Conservation (phyloP, 1,140 invertebrate genomes). For the Cotesia glomerata region DNA sequence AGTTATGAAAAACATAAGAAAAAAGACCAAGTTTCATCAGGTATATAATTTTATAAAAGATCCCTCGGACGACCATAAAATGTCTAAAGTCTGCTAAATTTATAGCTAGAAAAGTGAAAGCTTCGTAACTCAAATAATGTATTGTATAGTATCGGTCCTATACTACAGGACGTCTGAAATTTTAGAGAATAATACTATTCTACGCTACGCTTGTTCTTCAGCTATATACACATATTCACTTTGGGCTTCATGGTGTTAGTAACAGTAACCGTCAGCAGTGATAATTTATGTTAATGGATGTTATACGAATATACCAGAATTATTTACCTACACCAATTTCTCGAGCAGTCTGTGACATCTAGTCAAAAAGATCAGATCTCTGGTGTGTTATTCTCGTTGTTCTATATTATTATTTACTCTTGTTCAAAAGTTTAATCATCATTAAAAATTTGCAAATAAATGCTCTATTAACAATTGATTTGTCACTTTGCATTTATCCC, state of each 20-base stretch:
- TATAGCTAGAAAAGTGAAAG: too few relatives aligned
- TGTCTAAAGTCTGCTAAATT: too few relatives aligned
- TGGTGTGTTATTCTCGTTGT: conserved; percentile 38
- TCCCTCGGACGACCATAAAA: too few relatives aligned
- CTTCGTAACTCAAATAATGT: too few relatives aligned
- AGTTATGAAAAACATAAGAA: too few relatives aligned
- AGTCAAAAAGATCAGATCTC: conserved; percentile 44
- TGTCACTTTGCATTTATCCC: conserved; percentile 19
- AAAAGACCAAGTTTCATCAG: too few relatives aligned
- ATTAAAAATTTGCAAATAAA: not conserved
- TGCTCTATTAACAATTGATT: conserved; percentile 20
- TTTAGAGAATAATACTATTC: not conserved
- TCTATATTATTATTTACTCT: not conserved
- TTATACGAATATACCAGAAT: conserved; percentile 45
- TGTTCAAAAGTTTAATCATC: not conserved
- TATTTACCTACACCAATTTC: conserved; percentile 43
- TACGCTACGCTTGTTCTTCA: not conserved
- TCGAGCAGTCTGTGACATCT: conserved; percentile 56
- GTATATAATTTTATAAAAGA: too few relatives aligned
- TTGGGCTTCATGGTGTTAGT: conserved; percentile 36
- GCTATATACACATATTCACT: not conserved
- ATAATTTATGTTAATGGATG: conserved; percentile 65
- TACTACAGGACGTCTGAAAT: conserved; percentile 33
- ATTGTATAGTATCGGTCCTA: too few relatives aligned
- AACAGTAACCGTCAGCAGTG: conserved; percentile 61